Conservation (phyloP, 1,140 invertebrate species). For the Akabosia matsudoensis region DNA sequence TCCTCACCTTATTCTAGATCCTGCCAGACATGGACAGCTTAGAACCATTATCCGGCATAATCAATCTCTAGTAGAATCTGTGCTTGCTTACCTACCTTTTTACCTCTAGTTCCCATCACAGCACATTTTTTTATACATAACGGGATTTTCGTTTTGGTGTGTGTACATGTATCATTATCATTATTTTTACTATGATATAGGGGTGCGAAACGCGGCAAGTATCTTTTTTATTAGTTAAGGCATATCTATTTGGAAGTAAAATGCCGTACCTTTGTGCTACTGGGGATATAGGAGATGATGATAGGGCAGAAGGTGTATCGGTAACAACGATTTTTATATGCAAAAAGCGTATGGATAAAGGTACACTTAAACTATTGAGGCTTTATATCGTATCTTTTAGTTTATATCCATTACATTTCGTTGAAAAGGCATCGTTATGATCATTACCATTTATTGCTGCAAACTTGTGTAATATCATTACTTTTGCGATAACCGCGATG, state of each 20-base stretch:
- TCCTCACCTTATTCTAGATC: not conserved
- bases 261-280: not conserved
- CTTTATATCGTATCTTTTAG: too few relatives aligned
- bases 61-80: not conserved
- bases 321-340: too few relatives aligned
- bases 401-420: too few relatives aligned
- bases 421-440: too few relatives aligned
- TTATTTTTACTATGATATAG: not conserved
- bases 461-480: too few relatives aligned
- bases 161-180: not conserved
- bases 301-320: too few relatives aligned
- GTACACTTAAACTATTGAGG: too few relatives aligned
- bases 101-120: not conserved
- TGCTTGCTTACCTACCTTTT: not conserved
- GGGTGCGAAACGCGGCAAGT: not conserved
- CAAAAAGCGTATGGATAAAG: too few relatives aligned
- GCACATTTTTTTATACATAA: conserved; percentile 15
- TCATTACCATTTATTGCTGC: too few relatives aligned
- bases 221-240: too few relatives aligned
- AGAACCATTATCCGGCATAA: not conserved
- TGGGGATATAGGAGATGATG: too few relatives aligned
- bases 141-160: conserved; percentile 10
- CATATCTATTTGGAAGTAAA: not conserved
- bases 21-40: not conserved
- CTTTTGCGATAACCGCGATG: too few relatives aligned